phyloP scores from a whole-genome alignment of 1,140 invertebrate genomes.

The Drosophila leontia region DNA sequence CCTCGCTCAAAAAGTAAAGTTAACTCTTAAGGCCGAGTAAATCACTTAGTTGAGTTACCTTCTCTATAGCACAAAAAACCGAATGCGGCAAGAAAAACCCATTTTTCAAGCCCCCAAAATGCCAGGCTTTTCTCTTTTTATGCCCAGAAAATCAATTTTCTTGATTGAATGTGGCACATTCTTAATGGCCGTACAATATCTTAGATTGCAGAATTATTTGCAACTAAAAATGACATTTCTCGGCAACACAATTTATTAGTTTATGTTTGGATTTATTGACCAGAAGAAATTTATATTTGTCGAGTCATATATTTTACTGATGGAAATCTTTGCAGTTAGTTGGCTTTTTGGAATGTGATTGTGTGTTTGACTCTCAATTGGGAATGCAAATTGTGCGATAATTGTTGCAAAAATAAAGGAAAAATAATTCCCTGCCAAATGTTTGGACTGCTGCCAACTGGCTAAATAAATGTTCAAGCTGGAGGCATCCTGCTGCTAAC shows the following conservation, averaged over 20 bases:
- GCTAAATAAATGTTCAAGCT: conserved; percentile 7
- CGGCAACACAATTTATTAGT: conserved; percentile 25
- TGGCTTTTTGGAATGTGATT: conserved; percentile 3
- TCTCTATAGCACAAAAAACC: neutral
- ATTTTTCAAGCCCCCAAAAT: conserved; percentile 2
- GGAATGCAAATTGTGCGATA: conserved; percentile 31
- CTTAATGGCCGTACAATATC: conserved; percentile 24
- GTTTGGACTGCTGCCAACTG: conserved; percentile 35
- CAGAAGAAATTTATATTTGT: conserved; percentile 31
- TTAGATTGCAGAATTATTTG: conserved; percentile 38
- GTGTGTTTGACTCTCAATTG: conserved; percentile 14
- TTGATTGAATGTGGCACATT: conserved; percentile 27
- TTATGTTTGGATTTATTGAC: conserved; percentile 41
- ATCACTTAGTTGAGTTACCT: conserved; percentile 21
- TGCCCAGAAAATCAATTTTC: conserved; percentile 13
- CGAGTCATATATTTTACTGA: conserved; percentile 31
- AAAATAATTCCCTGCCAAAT: conserved; percentile 1
- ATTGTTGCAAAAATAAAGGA: conserved; percentile 22
- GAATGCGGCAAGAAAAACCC: neutral
- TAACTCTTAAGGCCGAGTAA: conserved; percentile 11
- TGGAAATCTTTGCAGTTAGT: conserved; percentile 5
- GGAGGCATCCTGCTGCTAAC: conserved; percentile 2
- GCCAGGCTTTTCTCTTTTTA: neutral
- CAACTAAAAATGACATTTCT: conserved; percentile 30
- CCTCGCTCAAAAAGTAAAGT: conserved; percentile 20